phyloP scores from a whole-genome alignment of 2,113 vertebrate genomes.

The Clarias gariepinus region DNA sequence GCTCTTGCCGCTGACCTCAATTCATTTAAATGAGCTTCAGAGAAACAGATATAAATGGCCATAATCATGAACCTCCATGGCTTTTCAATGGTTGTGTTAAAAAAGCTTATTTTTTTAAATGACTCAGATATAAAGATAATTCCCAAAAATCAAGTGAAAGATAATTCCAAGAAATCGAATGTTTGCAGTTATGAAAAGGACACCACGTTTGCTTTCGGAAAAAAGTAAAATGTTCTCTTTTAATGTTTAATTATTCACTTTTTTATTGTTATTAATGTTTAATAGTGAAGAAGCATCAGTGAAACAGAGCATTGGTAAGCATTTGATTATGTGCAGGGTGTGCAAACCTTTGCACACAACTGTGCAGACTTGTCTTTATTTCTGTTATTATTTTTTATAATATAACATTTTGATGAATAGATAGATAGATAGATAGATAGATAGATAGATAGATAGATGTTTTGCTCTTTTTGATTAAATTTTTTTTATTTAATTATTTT shows the following conservation, averaged over 20 bases:
- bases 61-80: not conserved
- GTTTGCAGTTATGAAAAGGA: not conserved
- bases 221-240: too few relatives aligned
- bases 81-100: not conserved
- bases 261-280: not conserved
- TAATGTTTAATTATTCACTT: not conserved
- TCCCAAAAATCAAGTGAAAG: not conserved
- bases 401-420: too few relatives aligned
- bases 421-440: not conserved
- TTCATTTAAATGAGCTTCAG: not conserved
- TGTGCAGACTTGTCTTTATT: not conserved
- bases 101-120: not conserved
- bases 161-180: not conserved
- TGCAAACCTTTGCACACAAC: not conserved
- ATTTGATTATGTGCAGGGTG: not conserved
- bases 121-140: not conserved
- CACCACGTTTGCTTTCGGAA: not conserved
- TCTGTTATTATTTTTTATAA: not conserved
- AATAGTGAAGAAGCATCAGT: not conserved
- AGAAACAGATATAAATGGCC: not conserved
- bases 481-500: not conserved
- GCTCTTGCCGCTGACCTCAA: not conserved
- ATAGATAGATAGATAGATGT: not conserved
- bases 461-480: too few relatives aligned
- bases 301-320: not conserved